Base-by-base conservation (phyloP, 2,888 invertebrate species). In the Neocrepidodera transversa region DNA sequence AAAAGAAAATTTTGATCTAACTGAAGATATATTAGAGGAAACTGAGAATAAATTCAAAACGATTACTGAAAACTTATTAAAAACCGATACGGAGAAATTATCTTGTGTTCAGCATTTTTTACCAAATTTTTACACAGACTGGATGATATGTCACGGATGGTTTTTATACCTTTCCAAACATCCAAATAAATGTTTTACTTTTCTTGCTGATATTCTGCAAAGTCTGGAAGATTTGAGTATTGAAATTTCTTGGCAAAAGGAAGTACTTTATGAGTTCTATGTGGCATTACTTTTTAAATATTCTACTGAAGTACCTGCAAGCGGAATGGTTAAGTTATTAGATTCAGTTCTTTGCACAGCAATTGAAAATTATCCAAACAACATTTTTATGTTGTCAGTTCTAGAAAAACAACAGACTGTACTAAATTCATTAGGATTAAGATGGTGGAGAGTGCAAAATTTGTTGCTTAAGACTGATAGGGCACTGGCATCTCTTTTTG, bases 361-460 rank as follows among this genome's bases (percentile, higher is more conserved):
- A 0, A 71, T 85, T 1, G 68, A 74, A 5, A 78, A 78, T 23
- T 87, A 82, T 73, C 86, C 87, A 0, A 82, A 85, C 60, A 88
- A 88, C 76, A 76, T 86, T 49, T 81, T 80, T 58, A 71, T 87
- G 6, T 73, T 87, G 18, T 81, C 84, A 26, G 76, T 81, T 13
- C 74, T 82, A 57, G 80, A 82, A n/a, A 79, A 79, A 57, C 75
- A 81, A 52, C 83, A 84, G 50, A 72, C 65, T 28, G 38, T 74
- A 6, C 69, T 80, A 28, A 79, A 73, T 48, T 72, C 79, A 2
- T 69, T 76, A 18, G 79, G 79, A 0, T 72, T 80, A 50, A 82
- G 83, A 0, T 85, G 82, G 79, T 85, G 85, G 81, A 83, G 82
- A 71, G 71, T 84, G 30, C 82, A 82, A 28, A 77, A 72, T 17